These are phyloP conservation scores for Cerastis leucographa DNA, from an alignment of 2,888 invertebrate species.

Conservation along the genomic window DNA sequence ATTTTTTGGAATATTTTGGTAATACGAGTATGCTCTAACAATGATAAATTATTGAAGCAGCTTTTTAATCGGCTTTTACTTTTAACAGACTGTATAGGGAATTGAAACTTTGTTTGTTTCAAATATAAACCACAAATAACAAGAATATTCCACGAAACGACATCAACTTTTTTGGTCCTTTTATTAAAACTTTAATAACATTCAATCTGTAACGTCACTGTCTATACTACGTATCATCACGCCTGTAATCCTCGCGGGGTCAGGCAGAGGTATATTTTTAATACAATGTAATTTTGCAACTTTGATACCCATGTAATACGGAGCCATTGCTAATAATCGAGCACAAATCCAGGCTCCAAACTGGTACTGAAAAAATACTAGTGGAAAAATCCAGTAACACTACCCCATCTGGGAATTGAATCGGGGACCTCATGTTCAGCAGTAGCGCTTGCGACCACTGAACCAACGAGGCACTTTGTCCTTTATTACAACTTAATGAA, in stretches of 20 bases:
- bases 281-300: background rate
- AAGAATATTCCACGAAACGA: background rate
- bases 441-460: background rate
- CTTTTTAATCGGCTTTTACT: conserved; percentile 29
- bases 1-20: background rate
- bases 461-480: background rate
- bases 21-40: background rate
- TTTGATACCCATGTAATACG: background rate
- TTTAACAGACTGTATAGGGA: background rate
- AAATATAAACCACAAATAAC: conserved; percentile 20
- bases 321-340: background rate
- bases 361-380: background rate
- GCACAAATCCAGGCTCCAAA: background rate
- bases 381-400: background rate
- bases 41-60: background rate
- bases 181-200: background rate
- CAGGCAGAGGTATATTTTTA: background rate
- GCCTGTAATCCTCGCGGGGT: background rate
- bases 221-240: background rate
- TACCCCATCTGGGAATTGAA: background rate
- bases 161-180: background rate
- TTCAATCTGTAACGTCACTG: background rate
- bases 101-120: background rate
- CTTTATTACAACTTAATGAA: background rate
- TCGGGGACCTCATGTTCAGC: background rate